Conservation (phyloP, 2,113 vertebrate genomes). For the Ramphastos sulfuratus region DNA sequence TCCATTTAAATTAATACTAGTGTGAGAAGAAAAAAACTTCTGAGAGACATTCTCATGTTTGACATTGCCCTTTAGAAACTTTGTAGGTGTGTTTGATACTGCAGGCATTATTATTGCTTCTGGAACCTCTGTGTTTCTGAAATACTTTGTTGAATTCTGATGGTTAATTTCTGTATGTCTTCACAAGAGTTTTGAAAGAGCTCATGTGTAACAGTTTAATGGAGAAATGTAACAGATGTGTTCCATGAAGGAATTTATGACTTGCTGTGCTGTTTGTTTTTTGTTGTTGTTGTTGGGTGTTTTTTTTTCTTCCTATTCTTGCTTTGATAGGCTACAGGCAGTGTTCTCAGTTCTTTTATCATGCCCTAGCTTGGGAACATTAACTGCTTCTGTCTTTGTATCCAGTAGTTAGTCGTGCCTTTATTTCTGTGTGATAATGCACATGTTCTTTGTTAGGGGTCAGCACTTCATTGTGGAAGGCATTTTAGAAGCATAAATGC, state of each 20-base stretch:
- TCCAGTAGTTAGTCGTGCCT: neutral
- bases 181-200: neutral
- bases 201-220: neutral
- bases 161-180: neutral
- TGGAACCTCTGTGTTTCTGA: neutral
- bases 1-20: neutral
- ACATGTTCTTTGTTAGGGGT: neutral
- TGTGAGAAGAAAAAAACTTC: neutral
- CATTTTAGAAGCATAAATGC: neutral
- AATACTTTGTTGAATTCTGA: neutral
- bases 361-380: neutral
- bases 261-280: neutral
- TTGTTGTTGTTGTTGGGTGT: neutral
- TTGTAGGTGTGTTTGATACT: neutral
- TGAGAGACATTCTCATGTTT: neutral
- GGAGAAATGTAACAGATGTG: neutral
- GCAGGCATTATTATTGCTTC: neutral
- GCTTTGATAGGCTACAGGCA: neutral
- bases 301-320: neutral
- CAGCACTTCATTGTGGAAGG: neutral
- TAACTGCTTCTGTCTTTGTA: neutral
- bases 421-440: conserved; percentile 12
- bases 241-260: neutral
- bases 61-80: neutral
- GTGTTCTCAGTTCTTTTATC: neutral